Evolutionary conservation across 1,140 invertebrate species (phyloP), one percentile per base, ranked within the genome.

Genomic region (Scaptomyza hsui): DNA sequence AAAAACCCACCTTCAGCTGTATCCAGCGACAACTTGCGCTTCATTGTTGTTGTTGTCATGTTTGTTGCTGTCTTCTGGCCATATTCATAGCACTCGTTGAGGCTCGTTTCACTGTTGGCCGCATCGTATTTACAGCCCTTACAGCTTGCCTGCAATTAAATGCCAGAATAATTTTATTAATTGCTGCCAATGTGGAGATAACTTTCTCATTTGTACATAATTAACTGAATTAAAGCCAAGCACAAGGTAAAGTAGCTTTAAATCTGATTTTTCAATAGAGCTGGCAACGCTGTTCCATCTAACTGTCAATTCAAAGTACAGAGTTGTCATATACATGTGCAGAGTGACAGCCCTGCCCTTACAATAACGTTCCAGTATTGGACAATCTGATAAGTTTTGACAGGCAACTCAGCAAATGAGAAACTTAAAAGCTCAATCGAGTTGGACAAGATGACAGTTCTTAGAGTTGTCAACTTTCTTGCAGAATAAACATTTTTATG

Each of bases 61-160:
- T 47, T 42, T 37, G 59, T 37, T 13, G 48, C 26, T 6, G 15
- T 13, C 52, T 55, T 65, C 10, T 76, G 76, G 37, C 77, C 77
- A 53, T 85, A 91, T 32, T 91, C 83, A 16, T 89, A 89, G 69
- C 72, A 71, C 19, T 85, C 79, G 4, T 75, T 88, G 5, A 89
- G 65, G 47, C 73, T 90, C 13, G 85, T 81, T 42, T 90, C 90
- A 9, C 69, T 74, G 59, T 75, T 79, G 49, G 90, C 65, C 45
- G 70, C 75, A 69, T 91, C 90, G 57, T 91, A 91, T 62, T 89
- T 89, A 57, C 90, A 91, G 60, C 72, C 64, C 44, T 81, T 90
- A 73, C 90, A 91, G 42, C 77, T 89, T 4, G 69, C 57, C 80
- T 85, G 39, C 37, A 64, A 64, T 55, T 44, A 39, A 2, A 6